Conservation (phyloP, 2,797 vertebrate species). For the Synaphobranchus kaupii region DNA sequence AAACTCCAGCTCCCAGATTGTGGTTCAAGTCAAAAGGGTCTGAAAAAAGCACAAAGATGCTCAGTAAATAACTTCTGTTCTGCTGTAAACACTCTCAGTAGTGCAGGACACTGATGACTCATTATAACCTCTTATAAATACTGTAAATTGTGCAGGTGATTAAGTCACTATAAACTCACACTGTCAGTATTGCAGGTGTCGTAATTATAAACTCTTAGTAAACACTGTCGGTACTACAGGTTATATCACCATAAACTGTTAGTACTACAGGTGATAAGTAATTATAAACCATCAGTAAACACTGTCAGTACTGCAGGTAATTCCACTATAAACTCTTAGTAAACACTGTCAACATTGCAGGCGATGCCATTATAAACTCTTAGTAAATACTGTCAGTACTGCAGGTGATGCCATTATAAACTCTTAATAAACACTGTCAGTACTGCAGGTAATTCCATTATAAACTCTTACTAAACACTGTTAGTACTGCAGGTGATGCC, state of each 20-base stretch:
- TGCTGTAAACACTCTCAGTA: not conserved
- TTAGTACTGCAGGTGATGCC: too few relatives aligned
- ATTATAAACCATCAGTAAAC: too few relatives aligned
- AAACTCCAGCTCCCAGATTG: constrained; percentile 97
- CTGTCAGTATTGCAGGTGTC: not conserved
- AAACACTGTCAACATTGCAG: not conserved
- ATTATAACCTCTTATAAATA: not conserved
- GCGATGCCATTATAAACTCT: too few relatives aligned
- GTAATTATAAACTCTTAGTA: not conserved
- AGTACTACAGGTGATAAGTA: too few relatives aligned
- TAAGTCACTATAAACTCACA: not conserved
- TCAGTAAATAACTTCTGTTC: not conserved
- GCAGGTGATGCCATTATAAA: too few relatives aligned
- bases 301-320: too few relatives aligned
- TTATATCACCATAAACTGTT: too few relatives aligned
- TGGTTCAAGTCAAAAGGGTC: constrained; percentile 99
- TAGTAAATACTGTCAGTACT: too few relatives aligned
- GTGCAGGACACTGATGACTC: not conserved
- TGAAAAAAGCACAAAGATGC: constrained; percentile 51
- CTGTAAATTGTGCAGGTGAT: not conserved
- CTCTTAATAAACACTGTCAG: too few relatives aligned
- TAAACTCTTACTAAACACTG: too few relatives aligned
- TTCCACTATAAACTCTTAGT: not conserved
- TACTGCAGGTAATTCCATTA: too few relatives aligned
- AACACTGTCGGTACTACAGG: too few relatives aligned